phyloP scores from a whole-genome alignment of 2,113 vertebrate genomes.

The Mobula hypostoma region DNA sequence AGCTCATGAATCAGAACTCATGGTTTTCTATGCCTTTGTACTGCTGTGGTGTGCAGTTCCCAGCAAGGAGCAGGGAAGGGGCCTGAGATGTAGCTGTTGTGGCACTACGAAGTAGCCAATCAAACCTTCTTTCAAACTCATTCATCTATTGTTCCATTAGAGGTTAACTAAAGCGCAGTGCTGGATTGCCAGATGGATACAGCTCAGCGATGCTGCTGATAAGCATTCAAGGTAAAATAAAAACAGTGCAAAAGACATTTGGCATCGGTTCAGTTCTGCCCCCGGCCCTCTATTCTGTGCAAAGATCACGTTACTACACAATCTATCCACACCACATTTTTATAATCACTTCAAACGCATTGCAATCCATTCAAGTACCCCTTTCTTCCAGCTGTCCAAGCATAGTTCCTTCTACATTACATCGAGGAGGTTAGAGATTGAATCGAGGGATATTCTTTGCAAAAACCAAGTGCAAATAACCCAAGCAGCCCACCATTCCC shows the following conservation, averaged over 20 bases:
- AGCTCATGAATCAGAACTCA: too few species aligned
- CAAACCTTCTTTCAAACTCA: neutral
- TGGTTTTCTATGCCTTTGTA: neutral
- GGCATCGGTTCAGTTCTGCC: neutral
- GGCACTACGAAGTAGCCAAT: too few species aligned
- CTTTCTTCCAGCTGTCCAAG: slow-evolving; percentile 17
- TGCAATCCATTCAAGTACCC: neutral
- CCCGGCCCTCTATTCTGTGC: neutral
- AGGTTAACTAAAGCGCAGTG: neutral
- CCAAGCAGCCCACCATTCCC: too few species aligned
- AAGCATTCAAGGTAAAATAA: slow-evolving; percentile 21
- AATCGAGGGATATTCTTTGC: neutral
- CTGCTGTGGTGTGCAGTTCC: neutral
- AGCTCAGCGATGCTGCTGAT: neutral
- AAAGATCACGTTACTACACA: slow-evolving; percentile 26
- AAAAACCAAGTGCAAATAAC: neutral
- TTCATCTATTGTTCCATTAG: neutral
- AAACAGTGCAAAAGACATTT: neutral
- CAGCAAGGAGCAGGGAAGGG: neutral
- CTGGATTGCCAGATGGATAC: neutral
- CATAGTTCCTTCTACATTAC: slow-evolving; percentile 14
- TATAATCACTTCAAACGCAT: slow-evolving; percentile 21
- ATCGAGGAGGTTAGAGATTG: neutral
- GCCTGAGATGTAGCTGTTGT: neutral
- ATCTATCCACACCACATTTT: slow-evolving; percentile 19